A percentile compares a stretch with the other conserved stretches of the same genome.
Conservation (phyloP, 2,888 invertebrate genomes). For the Idaea dimidiata region DNA sequence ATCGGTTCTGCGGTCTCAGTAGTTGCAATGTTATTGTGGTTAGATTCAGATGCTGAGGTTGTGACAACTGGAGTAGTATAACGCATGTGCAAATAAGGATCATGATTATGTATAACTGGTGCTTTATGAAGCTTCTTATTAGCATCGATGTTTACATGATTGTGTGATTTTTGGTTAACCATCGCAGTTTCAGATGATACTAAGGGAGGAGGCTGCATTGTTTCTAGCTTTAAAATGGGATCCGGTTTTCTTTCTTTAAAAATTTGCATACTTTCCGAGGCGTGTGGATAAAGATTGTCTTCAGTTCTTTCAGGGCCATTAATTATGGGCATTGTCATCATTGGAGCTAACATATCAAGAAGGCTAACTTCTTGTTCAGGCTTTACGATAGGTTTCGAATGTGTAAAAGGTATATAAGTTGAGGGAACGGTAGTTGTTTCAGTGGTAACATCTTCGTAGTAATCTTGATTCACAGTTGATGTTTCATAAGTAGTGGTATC, state of each 20-base stretch:
- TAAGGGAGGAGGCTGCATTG: slow-evolving; percentile 81
- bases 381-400: slow-evolving; percentile 24
- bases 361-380: slow-evolving; percentile 45
- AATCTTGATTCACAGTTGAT: slow-evolving; percentile 41
- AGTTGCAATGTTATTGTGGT: slow-evolving; percentile 45
- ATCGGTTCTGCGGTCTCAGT: slow-evolving; percentile 80
- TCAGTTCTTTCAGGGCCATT: slow-evolving; percentile 64
- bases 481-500: slow-evolving; percentile 39
- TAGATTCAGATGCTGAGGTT: slow-evolving; percentile 70
- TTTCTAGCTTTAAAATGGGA: slow-evolving; percentile 60
- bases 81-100: slow-evolving; percentile 71
- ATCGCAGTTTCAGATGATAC: slow-evolving; percentile 44
- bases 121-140: slow-evolving; percentile 32
- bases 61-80: slow-evolving; percentile 74
- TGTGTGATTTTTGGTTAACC: slow-evolving; percentile 41
- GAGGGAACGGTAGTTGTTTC: slow-evolving; percentile 38
- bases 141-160: slow-evolving; percentile 37
- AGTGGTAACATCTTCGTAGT: slow-evolving; percentile 51
- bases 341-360: slow-evolving; percentile 66
- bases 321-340: slow-evolving; percentile 73
- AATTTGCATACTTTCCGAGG: slow-evolving; percentile 66
- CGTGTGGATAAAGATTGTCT: slow-evolving; percentile 69
- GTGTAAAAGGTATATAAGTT: slow-evolving; percentile 38
- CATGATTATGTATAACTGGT: slow-evolving; percentile 51
- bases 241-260: slow-evolving; percentile 55